These are phyloP conservation scores for Harpagifer antarcticus DNA, from an alignment of 2,797 vertebrate genomes.

Conservation along the genomic window DNA sequence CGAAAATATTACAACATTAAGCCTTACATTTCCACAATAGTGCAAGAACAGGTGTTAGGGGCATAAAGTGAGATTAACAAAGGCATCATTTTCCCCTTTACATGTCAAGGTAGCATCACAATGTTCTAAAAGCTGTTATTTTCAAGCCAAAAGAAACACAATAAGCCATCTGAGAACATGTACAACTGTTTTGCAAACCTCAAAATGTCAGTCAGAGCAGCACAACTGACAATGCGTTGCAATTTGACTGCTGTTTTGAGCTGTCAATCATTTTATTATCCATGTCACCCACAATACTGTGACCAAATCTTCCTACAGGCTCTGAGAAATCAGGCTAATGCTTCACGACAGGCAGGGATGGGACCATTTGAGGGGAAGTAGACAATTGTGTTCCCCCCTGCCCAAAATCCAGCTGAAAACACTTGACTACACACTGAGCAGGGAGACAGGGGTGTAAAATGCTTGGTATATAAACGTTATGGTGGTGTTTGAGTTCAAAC, in stretches of 20 bases:
- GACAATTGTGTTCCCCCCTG: not conserved
- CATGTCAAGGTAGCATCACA: too few relatives aligned
- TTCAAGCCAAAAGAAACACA: not conserved
- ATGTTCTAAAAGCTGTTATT: too few relatives aligned
- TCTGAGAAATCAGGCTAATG: conserved; percentile 6
- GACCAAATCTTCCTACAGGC: conserved; percentile 25
- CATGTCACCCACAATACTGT: conserved; percentile 19
- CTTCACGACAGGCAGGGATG: not conserved
- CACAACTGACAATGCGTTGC: conserved; percentile 17
- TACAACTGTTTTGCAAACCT: conserved; percentile 11
- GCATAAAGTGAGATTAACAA: too few relatives aligned
- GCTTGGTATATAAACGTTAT: conserved; percentile 6
- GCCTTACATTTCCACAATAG: too few relatives aligned
- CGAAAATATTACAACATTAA: too few relatives aligned
- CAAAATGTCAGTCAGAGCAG: conserved; percentile 32
- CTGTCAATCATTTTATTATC: conserved; percentile 48
- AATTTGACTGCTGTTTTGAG: conserved; percentile 22
- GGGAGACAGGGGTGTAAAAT: not conserved
- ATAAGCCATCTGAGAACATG: not conserved
- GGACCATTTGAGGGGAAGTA: not conserved
- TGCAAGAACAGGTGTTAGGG: too few relatives aligned
- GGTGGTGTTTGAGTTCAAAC: conserved; percentile 29
- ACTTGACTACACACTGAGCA: conserved; percentile 34
- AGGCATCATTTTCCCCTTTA: too few relatives aligned
- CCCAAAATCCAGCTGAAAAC: conserved; percentile 44